Conservation (phyloP, 2,113 vertebrate genomes). For the Chamaetylas fuelleborni region DNA sequence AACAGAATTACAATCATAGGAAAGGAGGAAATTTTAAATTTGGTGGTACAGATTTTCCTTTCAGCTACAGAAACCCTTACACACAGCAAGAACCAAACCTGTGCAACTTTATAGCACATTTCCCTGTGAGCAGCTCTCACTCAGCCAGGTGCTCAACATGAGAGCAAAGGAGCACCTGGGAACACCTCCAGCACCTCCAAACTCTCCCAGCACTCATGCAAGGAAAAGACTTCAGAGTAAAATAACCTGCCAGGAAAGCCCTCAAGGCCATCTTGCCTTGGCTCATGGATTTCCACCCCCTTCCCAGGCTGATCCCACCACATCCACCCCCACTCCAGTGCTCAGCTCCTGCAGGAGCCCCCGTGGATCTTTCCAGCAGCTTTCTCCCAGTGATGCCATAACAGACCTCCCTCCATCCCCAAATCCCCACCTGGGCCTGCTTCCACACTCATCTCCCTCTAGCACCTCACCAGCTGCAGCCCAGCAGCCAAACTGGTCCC, state of each 20-base stretch:
- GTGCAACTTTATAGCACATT: accelerated
- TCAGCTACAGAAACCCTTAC: neutral
- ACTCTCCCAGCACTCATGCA: neutral
- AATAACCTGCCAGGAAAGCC: neutral
- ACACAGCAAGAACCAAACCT: neutral
- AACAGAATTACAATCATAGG: neutral
- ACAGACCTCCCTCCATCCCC: neutral
- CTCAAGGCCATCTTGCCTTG: neutral
- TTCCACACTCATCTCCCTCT: neutral
- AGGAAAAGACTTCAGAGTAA: neutral
- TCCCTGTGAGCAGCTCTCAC: neutral
- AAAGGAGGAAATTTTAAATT: neutral
- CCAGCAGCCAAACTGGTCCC: neutral
- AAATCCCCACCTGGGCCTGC: accelerated
- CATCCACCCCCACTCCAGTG: accelerated
- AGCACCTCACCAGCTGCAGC: neutral
- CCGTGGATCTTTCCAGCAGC: neutral
- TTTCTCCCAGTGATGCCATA: neutral
- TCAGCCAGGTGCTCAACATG: neutral
- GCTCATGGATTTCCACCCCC: neutral
- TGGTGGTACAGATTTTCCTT: neutral
- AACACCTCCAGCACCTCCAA: neutral
- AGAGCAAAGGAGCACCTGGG: neutral
- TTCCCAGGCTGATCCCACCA: neutral
- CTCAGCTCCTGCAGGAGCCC: neutral